These are phyloP conservation scores for Nymphalis io DNA, from an alignment of 1,140 invertebrate genomes.

Conservation along the genomic window DNA sequence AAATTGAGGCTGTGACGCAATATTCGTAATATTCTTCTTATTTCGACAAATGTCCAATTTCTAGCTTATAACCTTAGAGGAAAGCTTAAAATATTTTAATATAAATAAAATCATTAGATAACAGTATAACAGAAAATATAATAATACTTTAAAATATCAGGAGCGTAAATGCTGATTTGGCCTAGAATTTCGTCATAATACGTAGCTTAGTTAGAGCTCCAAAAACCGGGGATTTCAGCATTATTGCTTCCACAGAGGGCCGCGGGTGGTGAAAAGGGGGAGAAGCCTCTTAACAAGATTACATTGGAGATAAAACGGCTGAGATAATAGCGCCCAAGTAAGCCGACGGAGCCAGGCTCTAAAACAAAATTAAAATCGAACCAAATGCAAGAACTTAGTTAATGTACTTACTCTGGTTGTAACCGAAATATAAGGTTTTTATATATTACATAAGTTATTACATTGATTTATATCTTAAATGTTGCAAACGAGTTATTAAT, in stretches of 20 bases:
- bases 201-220: constrained; percentile 72
- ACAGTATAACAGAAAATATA: too few species aligned
- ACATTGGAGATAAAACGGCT: constrained; percentile 77
- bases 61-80: too few species aligned
- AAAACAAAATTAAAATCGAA: constrained; percentile 75
- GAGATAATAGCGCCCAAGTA: constrained; percentile 72
- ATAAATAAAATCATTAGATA: too few species aligned
- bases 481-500: too few species aligned
- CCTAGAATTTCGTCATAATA: constrained; percentile 60
- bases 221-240: constrained; percentile 72
- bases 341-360: constrained; percentile 61
- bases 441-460: not conserved
- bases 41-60: too few species aligned
- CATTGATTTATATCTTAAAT: too few species aligned
- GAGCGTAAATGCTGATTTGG: constrained; percentile 54
- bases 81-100: too few species aligned
- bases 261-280: constrained; percentile 37
- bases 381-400: constrained; percentile 40
- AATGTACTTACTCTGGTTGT: not conserved
- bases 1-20: not conserved
- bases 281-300: constrained; percentile 78
- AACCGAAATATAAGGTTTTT: not conserved
- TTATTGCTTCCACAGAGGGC: constrained; percentile 63
- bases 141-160: too few species aligned
- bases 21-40: too few species aligned